Evolutionary conservation across 1,140 invertebrate species (phyloP).

Genomic region (Drosophila cardini): DNA sequence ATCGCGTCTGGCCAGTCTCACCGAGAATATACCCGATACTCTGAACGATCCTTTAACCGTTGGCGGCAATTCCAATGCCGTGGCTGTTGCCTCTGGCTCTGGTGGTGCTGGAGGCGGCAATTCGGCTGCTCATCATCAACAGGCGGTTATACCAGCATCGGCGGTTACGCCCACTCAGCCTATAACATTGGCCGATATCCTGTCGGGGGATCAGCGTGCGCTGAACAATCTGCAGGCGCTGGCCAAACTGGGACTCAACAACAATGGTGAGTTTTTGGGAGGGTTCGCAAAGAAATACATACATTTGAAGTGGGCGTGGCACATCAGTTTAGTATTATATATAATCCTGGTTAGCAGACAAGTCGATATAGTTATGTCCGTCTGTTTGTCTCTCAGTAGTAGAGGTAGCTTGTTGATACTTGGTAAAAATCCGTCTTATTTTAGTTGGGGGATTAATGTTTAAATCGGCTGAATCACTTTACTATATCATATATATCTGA

Average conservation of each 20-base stretch:
- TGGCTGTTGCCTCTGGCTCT: constrained; percentile 54
- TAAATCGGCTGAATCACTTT: too few species aligned
- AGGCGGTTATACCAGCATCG: constrained; percentile 69
- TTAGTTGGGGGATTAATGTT: too few species aligned
- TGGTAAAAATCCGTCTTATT: too few species aligned
- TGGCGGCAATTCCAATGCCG: constrained; percentile 52
- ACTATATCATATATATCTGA: too few species aligned
- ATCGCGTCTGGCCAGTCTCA: constrained; percentile 91
- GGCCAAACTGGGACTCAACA: constrained; percentile 92
- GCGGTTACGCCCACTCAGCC: constrained; percentile 81
- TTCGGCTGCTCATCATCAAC: constrained; percentile 73
- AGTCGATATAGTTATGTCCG: too few species aligned
- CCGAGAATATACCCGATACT: constrained; percentile 87
- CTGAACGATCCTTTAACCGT: constrained; percentile 83
- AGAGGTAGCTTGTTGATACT: too few species aligned
- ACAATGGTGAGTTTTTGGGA: constrained; percentile 86
- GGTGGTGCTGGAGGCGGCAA: constrained; percentile 70
- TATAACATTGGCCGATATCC: constrained; percentile 90
- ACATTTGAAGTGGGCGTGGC: too few species aligned
- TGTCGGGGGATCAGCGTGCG: constrained; percentile 91
- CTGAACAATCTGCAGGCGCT: constrained; percentile 95
- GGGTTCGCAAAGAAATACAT: too few species aligned
- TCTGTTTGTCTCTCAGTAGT: too few species aligned
- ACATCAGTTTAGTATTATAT: too few species aligned
- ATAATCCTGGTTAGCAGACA: too few species aligned